Evolutionary conservation across 2,113 vertebrate species (phyloP).

Genomic region (Lycocorax pyrrhopterus): DNA sequence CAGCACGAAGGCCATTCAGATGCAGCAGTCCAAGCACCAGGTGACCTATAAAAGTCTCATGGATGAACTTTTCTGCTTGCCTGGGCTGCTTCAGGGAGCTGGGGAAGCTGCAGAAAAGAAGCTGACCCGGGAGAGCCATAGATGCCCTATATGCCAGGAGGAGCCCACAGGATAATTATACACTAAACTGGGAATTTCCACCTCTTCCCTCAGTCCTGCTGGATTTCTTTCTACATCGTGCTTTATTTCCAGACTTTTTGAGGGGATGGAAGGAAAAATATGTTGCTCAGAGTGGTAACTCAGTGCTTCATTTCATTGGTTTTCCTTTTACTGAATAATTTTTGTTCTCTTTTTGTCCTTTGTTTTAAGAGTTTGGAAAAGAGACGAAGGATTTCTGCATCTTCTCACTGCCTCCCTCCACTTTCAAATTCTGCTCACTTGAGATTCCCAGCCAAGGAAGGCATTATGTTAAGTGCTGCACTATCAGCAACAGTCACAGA

Average conservation of each 20-base stretch:
- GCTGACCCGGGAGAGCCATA: neutral
- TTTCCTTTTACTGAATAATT: neutral
- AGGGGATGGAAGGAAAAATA: neutral
- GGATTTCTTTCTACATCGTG: neutral
- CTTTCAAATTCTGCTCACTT: neutral
- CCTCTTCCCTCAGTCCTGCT: neutral
- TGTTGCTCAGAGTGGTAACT: neutral
- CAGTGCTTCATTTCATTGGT: neutral
- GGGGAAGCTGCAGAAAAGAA: neutral
- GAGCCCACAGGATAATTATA: neutral
- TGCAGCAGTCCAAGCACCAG: neutral
- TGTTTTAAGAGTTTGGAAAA: neutral
- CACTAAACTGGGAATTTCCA: neutral
- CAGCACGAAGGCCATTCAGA: rapidly evolving
- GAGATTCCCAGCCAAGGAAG: slow-evolving; percentile 7
- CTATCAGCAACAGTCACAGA: neutral
- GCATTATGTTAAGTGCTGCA: slow-evolving; percentile 23
- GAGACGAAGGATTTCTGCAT: neutral
- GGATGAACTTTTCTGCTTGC: neutral
- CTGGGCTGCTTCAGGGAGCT: neutral
- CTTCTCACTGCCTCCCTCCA: neutral
- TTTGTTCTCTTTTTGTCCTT: neutral
- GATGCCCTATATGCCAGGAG: neutral
- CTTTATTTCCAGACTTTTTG: neutral
- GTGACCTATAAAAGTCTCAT: neutral